Evolutionary conservation across 2,888 invertebrate genomes (phyloP).

Genomic region (Plutella xylostella): DNA sequence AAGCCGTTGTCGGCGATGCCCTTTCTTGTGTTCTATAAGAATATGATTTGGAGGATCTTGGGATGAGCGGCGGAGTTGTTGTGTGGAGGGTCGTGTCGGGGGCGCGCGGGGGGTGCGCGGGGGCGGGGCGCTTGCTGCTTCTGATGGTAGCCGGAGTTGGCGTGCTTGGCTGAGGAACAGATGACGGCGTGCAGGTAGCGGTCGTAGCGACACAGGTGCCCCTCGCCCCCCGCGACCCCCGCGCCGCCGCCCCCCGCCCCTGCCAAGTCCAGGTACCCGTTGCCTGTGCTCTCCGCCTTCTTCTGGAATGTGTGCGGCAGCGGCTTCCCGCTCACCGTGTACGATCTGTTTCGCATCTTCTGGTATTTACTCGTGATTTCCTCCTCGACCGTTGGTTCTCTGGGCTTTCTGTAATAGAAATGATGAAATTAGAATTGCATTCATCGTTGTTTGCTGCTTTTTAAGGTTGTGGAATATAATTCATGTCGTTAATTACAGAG

Average conservation of each 20-base stretch:
- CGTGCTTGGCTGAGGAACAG: constrained; percentile 64
- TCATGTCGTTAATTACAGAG: background rate
- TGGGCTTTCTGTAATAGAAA: constrained; percentile 67
- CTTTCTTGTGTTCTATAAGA: constrained; percentile 53
- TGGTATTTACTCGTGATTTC: constrained; percentile 49
- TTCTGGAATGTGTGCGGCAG: constrained; percentile 45
- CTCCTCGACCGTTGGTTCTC: constrained; percentile 47
- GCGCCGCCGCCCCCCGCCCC: constrained; percentile 67
- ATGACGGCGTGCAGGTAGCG: constrained; percentile 74
- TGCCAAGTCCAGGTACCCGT: constrained; percentile 73
- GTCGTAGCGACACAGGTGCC: constrained; percentile 68
- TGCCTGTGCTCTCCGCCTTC: constrained; percentile 47
- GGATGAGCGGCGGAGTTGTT: constrained; percentile 37
- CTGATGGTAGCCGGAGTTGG: constrained; percentile 58
- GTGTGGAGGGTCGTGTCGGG: constrained; percentile 32
- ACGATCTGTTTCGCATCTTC: constrained; percentile 59
- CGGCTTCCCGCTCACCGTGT: constrained; percentile 63
- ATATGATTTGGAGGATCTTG: constrained; percentile 60
- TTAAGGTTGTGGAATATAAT: too few relatives aligned
- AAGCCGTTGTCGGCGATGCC: constrained; percentile 30
- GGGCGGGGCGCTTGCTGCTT: constrained; percentile 37
- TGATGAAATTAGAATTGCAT: constrained; percentile 1
- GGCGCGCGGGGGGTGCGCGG: constrained; percentile 13
- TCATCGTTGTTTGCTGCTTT: too few relatives aligned
- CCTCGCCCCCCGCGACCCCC: constrained; percentile 67